These are phyloP conservation scores for Prosopocoilus inquinatus DNA, from an alignment of 2,888 invertebrate genomes.

Conservation along the genomic window DNA sequence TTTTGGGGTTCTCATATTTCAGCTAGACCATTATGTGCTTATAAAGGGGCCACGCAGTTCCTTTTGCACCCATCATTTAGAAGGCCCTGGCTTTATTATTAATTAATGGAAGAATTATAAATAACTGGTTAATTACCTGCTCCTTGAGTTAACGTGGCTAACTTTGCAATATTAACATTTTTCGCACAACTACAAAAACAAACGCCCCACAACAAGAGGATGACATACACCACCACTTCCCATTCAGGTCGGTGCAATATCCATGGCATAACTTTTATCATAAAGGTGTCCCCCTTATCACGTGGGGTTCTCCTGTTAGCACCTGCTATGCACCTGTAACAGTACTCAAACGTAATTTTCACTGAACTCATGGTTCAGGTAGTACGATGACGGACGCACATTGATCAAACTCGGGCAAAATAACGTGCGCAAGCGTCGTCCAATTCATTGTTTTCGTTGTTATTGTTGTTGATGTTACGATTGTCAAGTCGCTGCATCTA, in stretches of 20 bases:
- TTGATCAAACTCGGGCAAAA: slow-evolving; percentile 42
- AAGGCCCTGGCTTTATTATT: too few relatives aligned
- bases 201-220: neutral
- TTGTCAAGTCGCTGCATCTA: neutral
- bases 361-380: slow-evolving; percentile 26
- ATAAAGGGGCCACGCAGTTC: too few relatives aligned
- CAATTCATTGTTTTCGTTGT: neutral
- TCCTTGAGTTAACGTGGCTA: slow-evolving; percentile 17
- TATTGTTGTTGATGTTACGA: neutral
- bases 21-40: too few relatives aligned
- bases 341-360: neutral
- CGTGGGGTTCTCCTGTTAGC: neutral
- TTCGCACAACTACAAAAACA: slow-evolving; percentile 5
- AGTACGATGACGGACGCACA: slow-evolving; percentile 25
- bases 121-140: slow-evolving; percentile 7
- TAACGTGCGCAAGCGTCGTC: slow-evolving; percentile 37
- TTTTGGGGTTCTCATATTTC: too few relatives aligned
- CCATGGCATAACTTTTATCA: slow-evolving; percentile 25
- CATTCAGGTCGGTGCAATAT: slow-evolving; percentile 1
- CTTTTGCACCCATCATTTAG: too few relatives aligned
- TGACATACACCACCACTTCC: neutral
- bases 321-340: slow-evolving; percentile 17
- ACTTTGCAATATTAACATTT: slow-evolving; percentile 5
- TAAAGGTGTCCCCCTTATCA: slow-evolving; percentile 14
- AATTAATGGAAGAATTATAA: too few relatives aligned